A percentile compares a stretch with the other conserved stretches of the same genome.
These are phyloP conservation scores for Idaea aversata DNA, from an alignment of 2,888 invertebrate species.

Conservation along the genomic window DNA sequence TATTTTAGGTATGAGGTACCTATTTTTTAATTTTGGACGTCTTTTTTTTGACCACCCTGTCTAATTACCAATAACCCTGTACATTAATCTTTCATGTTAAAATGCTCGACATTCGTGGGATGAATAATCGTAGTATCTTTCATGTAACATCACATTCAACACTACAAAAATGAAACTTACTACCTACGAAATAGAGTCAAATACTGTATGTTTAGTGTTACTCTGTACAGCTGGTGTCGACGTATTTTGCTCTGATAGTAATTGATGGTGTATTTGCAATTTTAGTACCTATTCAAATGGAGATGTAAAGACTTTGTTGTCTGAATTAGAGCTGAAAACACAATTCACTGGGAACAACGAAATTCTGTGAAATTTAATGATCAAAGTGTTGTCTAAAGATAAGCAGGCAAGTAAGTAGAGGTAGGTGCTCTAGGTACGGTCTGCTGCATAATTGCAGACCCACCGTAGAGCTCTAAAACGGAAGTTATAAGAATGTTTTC, in stretches of 20 bases:
- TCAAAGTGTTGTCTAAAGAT: not conserved
- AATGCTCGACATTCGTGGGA: not conserved
- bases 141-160: not conserved
- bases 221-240: not conserved
- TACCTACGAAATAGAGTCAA: not conserved
- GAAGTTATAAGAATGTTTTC: too few relatives aligned
- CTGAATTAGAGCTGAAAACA: not conserved
- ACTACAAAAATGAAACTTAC: not conserved
- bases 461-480: too few relatives aligned
- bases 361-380: not conserved
- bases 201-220: not conserved
- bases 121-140: not conserved
- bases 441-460: too few relatives aligned
- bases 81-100: not conserved
- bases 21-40: too few relatives aligned
- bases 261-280: not conserved
- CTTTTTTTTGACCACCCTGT: too few relatives aligned
- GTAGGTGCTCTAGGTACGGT: too few relatives aligned
- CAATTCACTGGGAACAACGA: not conserved
- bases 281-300: not conserved
- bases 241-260: constrained; percentile 1
- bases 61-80: not conserved
- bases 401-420: too few relatives aligned
- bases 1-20: too few relatives aligned
- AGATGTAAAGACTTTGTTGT: not conserved